These are phyloP conservation scores for Alfaro cultratus DNA, from an alignment of 2,797 vertebrate species.

Conservation along the genomic window DNA sequence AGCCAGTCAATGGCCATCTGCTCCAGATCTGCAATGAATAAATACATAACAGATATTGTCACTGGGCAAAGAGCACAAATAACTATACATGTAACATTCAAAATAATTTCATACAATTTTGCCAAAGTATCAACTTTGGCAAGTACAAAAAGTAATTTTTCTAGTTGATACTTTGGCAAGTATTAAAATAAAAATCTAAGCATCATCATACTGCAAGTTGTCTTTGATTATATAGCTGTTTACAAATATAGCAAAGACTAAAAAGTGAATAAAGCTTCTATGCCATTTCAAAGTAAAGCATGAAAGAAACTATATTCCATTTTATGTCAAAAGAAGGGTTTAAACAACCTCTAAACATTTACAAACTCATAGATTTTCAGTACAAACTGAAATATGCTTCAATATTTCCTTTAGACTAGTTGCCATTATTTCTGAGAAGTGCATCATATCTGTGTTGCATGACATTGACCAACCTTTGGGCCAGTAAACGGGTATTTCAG, in stretches of 20 bases:
- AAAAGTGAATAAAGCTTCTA: background rate
- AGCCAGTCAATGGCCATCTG: conserved; percentile 95
- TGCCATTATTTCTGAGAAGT: background rate
- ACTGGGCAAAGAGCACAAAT: background rate
- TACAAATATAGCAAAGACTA: background rate
- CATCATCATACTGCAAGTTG: background rate
- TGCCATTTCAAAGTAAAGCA: background rate
- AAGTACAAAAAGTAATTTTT: background rate
- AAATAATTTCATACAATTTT: background rate
- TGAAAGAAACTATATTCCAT: background rate
- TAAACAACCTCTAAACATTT: background rate
- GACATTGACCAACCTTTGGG: background rate
- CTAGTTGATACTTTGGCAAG: background rate
- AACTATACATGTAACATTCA: background rate
- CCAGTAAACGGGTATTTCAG: background rate
- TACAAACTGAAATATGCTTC: background rate
- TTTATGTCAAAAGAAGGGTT: background rate
- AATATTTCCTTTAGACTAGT: background rate
- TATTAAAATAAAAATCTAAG: background rate
- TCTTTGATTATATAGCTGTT: background rate
- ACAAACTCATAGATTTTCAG: background rate
- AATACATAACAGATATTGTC: background rate
- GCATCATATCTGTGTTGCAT: background rate
- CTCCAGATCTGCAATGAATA: conserved; percentile 84
- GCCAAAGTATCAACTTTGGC: background rate